phyloP scores from a whole-genome alignment of 2,888 invertebrate species.

The Thereva unica region DNA sequence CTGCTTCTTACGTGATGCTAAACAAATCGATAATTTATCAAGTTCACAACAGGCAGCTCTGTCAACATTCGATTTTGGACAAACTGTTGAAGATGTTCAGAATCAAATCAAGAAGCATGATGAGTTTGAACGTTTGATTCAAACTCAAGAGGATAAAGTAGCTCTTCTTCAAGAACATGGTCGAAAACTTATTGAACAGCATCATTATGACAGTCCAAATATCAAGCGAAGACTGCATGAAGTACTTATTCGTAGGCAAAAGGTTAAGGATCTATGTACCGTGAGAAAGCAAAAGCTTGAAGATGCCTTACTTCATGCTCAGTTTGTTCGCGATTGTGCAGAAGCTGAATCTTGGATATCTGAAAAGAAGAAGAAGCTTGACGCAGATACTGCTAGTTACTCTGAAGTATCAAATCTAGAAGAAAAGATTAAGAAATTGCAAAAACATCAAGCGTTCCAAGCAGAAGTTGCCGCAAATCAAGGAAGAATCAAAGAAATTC shows the following conservation, averaged over 20 bases:
- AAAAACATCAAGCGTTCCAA: conserved; percentile 94
- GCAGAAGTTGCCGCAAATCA: conserved; percentile 89
- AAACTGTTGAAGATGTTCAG: conserved; percentile 87
- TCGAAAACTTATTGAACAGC: conserved; percentile 81
- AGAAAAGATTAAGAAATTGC: conserved; percentile 92
- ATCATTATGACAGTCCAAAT: conserved; percentile 85
- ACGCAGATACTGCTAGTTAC: conserved; percentile 70
- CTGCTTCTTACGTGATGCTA: conserved; percentile 92
- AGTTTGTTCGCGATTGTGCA: conserved; percentile 88
- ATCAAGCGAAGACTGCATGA: conserved; percentile 77
- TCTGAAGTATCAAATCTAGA: conserved; percentile 80
- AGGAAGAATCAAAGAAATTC: conserved; percentile 81
- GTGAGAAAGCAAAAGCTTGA: conserved; percentile 71
- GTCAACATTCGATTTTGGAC: conserved; percentile 71
- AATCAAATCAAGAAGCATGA: conserved; percentile 90
- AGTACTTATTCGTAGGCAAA: conserved; percentile 72
- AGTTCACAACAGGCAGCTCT: conserved; percentile 84
- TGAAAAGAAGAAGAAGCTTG: conserved; percentile 86
- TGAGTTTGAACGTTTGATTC: conserved; percentile 89
- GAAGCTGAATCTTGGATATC: conserved; percentile 91
- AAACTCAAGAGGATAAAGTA: conserved; percentile 84
- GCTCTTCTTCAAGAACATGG: conserved; percentile 81
- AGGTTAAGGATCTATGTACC: conserved; percentile 67
- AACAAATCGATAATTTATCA: conserved; percentile 86
- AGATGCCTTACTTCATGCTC: conserved; percentile 80